phyloP scores from a whole-genome alignment of 2,888 invertebrate species.

The Gastracanthus pulcherrimus region DNA sequence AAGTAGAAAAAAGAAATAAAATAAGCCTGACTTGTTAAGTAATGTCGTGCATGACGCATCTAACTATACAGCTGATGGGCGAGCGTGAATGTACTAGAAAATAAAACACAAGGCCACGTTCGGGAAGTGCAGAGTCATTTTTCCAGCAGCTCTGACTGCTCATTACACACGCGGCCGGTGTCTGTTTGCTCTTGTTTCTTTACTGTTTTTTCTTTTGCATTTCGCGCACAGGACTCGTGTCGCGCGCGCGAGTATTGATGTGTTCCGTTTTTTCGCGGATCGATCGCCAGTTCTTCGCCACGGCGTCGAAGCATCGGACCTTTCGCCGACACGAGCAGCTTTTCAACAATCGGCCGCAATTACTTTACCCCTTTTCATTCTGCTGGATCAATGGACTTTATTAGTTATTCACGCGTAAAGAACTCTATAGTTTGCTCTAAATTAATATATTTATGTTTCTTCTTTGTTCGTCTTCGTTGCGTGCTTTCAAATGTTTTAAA shows the following conservation, averaged over 20 bases:
- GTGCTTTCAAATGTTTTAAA: too few relatives aligned
- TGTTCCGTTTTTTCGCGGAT: slow-evolving; percentile 25
- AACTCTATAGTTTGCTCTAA: not conserved
- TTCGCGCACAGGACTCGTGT: not conserved
- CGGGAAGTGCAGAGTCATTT: slow-evolving; percentile 19
- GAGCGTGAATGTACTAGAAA: not conserved
- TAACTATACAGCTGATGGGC: not conserved
- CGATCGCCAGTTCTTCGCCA: too few relatives aligned
- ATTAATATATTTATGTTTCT: not conserved
- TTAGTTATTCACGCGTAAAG: not conserved
- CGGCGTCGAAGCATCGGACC: too few relatives aligned
- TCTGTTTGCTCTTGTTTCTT: not conserved
- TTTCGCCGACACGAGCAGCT: not conserved
- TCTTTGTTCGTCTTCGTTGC: not conserved
- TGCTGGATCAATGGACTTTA: not conserved
- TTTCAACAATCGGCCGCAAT: not conserved
- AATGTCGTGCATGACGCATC: slow-evolving; percentile 8
- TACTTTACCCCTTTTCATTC: not conserved
- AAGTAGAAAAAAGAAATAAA: not conserved
- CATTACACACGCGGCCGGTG: not conserved
- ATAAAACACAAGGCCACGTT: not conserved
- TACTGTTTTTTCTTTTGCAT: not conserved
- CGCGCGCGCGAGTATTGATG: slow-evolving; percentile 7
- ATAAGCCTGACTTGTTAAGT: slow-evolving; percentile 20
- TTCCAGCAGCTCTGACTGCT: not conserved